These are phyloP conservation scores for Sebastes elongatus DNA, from an alignment of 2,797 vertebrate species.

Conservation along the genomic window DNA sequence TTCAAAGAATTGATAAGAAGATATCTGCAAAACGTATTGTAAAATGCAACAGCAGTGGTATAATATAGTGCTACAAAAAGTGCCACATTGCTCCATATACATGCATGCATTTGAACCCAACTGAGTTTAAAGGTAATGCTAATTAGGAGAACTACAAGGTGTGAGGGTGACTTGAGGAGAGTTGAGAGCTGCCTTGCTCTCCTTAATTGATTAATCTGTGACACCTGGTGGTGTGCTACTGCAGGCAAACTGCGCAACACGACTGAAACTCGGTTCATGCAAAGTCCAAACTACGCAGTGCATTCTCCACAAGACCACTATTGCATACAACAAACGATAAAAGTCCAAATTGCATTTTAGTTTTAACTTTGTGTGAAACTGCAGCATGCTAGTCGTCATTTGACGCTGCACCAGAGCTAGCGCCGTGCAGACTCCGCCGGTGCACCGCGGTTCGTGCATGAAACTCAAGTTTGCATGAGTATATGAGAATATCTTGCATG, in stretches of 20 bases:
- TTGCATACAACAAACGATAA: neutral
- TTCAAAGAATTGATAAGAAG: too few species aligned
- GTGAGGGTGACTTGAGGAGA: neutral
- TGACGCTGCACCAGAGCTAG: neutral
- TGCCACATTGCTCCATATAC: neutral
- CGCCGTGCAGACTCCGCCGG: too few species aligned
- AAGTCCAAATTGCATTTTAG: neutral
- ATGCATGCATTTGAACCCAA: neutral
- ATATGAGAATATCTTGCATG: too few species aligned
- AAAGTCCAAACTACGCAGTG: neutral
- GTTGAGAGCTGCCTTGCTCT: neutral
- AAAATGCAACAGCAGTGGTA: too few species aligned
- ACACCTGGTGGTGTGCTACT: conserved; percentile 38
- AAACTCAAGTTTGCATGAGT: neutral
- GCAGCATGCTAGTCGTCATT: neutral
- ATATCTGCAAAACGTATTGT: too few species aligned
- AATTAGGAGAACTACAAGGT: neutral
- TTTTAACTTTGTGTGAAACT: neutral
- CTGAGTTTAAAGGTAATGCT: neutral
- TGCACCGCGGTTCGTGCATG: neutral
- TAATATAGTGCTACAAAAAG: neutral
- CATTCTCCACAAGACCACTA: neutral
- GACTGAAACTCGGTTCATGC: neutral
- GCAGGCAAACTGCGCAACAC: neutral
- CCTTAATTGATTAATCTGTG: conserved; percentile 25